Evolutionary conservation across 2,113 vertebrate species (phyloP).

Genomic region (Caloenas nicobarica): DNA sequence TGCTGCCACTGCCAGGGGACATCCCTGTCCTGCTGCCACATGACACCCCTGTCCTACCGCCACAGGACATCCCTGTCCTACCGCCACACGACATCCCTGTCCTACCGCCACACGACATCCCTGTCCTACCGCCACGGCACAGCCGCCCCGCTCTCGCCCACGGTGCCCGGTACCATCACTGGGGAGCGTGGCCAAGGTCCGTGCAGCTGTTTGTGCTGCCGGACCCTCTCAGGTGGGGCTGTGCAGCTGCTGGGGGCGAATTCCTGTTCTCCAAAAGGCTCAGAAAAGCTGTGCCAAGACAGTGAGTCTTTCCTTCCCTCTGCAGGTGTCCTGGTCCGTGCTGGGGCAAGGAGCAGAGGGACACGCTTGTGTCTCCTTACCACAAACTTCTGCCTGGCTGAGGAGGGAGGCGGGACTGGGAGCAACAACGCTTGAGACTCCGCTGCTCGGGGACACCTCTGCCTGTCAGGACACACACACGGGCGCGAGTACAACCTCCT

Average conservation of each 20-base stretch:
- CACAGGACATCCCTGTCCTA: too few species aligned
- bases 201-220: background rate
- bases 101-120: too few species aligned
- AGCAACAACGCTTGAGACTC: background rate
- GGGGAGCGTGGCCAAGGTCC: fast-evolving
- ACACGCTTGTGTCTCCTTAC: too few species aligned
- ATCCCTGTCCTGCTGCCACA: too few species aligned
- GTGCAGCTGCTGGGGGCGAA: background rate
- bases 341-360: background rate
- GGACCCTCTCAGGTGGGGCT: background rate
- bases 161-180: too few species aligned
- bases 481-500: background rate
- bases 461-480: background rate
- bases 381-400: background rate
- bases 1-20: too few species aligned
- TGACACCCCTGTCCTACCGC: too few species aligned
- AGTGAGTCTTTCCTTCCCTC: background rate
- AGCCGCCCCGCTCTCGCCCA: too few species aligned
- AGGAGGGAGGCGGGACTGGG: too few species aligned
- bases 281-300: background rate
- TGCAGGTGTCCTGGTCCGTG: background rate
- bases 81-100: too few species aligned
- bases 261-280: too few species aligned
- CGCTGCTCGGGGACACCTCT: background rate
- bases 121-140: too few species aligned